Conservation (phyloP, 37 sponge, comb jelly and placozoan genomes). For the Theonella swinhoei region DNA sequence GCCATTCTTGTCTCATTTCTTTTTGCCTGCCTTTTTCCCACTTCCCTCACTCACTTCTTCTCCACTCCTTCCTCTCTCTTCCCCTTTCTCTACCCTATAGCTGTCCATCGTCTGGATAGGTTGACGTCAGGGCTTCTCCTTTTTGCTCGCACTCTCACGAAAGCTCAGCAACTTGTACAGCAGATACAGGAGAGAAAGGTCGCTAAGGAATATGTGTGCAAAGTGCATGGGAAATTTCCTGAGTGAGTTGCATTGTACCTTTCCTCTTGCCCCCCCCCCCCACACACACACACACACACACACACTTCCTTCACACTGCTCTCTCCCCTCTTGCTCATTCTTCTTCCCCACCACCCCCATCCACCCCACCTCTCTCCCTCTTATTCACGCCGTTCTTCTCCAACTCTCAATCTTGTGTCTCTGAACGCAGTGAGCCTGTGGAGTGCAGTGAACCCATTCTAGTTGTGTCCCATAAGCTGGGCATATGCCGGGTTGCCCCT, state of each 20-base stretch:
- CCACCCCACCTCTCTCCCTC: neutral
- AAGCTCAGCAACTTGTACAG: constrained; percentile 71
- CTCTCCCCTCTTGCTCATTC: no score
- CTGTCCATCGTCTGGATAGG: constrained; percentile 88
- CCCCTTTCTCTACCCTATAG: constrained; percentile 25
- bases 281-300: no score
- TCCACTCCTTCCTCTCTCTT: neutral
- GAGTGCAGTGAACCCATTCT: constrained; percentile 87
- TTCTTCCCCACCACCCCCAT: no score
- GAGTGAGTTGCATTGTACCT: constrained; percentile 33
- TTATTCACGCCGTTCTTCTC: neutral
- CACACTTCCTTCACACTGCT: no score
- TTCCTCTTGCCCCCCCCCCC: no score
- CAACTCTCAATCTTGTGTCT: neutral
- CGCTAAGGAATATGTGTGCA: constrained; percentile 80
- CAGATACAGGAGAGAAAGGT: constrained; percentile 75
- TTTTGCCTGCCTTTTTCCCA: neutral
- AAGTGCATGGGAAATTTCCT: constrained; percentile 90
- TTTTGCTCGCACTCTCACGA: constrained; percentile 64
- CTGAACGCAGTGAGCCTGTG: constrained; percentile 61
- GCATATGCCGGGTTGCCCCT: constrained; percentile 79
- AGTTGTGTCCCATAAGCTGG: constrained; percentile 83
- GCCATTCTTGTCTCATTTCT: neutral
- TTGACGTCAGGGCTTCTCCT: constrained; percentile 92
- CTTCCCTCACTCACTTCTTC: neutral